Evolutionary conservation across 2,888 invertebrate species (phyloP), one percentile per base, ranked within the genome.

Genomic region (Cephus pulcher): DNA sequence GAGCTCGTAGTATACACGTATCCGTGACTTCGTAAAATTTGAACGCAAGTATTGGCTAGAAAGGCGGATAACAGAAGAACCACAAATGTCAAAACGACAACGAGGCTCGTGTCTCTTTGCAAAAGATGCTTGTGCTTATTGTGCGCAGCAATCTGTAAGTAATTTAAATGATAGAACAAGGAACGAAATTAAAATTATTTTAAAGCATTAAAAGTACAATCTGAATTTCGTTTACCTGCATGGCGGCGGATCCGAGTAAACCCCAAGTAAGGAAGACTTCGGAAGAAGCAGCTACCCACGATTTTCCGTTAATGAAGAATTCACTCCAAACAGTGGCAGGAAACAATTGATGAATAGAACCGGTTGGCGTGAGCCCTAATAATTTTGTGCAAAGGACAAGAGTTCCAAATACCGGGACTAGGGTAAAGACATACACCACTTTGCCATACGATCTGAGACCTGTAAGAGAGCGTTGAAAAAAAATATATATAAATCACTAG

Each of bases 241-340:
- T 96, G 78, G 96, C 93, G 79, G 96, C 95, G 0, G 96, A 95
- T 12, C 96, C 96, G 34, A 97, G 92, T 12, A 97, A 91, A 1
- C 97, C 97, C 98, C 98, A 97, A 0, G 97, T 97, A 76, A 97
- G 93, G 89, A 98, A 98, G 0, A 95, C 95, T 92, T 98, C 98
- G 89, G 97, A 96, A 32, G 96, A 96, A 0, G 98, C 98, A 0
- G 97, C 96, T 35, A 96, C 93, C 98, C 98, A 98, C 84, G 97
- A 96, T 92, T 95, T 95, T 77, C 95, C 94, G 89, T 97, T 97
- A 74, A 96, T 93, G 89, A 98, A 96, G 92, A 97, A 97, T 89
- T 97, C 97, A 84, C 94, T 94, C 95, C 97, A 97, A 69, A 95
- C 95, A 6, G 96, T 96, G 84, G 96, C 95, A 0, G 96, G 94